These are phyloP conservation scores for Oncorhynchus gorbuscha DNA, from an alignment of 2,113 vertebrate species.

Conservation along the genomic window DNA sequence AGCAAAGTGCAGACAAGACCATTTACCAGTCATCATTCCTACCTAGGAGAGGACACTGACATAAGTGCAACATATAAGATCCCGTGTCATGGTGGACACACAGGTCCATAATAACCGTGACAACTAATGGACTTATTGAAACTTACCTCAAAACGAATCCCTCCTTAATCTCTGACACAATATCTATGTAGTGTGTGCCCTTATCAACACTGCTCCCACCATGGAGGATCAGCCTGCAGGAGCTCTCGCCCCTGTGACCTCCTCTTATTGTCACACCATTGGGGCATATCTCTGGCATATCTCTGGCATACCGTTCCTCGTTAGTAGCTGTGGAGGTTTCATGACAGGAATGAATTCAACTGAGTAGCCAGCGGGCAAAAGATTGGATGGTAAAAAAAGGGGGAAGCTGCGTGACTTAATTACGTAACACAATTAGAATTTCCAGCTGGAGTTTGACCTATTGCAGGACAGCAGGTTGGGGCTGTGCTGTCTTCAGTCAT, in stretches of 20 bases:
- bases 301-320: not conserved
- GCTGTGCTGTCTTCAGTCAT: not conserved
- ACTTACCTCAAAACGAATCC: not conserved
- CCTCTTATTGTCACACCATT: not conserved
- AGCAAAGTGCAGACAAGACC: not conserved
- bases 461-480: not conserved
- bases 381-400: not conserved
- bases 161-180: slow-evolving; percentile 1
- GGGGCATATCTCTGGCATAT: no score
- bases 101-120: not conserved
- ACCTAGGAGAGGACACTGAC: not conserved
- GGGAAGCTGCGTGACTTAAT: slow-evolving; percentile 6
- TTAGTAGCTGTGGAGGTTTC: not conserved
- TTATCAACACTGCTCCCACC: not conserved
- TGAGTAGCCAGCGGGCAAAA: slow-evolving; percentile 2
- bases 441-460: slow-evolving; percentile 21
- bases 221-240: no score
- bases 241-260: no score
- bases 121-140: not conserved
- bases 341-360: not conserved
- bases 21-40: not conserved
- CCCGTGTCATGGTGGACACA: not conserved
- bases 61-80: not conserved
- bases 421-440: slow-evolving; percentile 15
- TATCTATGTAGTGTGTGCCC: not conserved